These are phyloP conservation scores for Sarcophaga variegata DNA, from an alignment of 2,888 invertebrate species.

Conservation along the genomic window DNA sequence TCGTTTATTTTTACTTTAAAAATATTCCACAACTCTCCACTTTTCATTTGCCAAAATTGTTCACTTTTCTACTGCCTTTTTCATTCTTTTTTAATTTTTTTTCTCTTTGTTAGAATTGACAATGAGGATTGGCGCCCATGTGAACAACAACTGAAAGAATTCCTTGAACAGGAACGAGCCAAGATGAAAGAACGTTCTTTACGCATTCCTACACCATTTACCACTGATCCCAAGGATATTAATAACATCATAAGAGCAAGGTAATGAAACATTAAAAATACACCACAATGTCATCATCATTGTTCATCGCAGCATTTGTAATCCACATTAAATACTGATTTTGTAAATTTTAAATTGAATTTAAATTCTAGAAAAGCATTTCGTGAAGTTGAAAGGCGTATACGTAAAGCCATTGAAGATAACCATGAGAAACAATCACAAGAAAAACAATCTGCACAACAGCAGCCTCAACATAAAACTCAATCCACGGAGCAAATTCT, in stretches of 20 bases:
- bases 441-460: constrained; percentile 1
- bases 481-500: constrained; percentile 16
- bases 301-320: too few species aligned
- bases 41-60: neutral
- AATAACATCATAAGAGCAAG: constrained; percentile 78
- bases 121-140: constrained; percentile 80
- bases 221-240: constrained; percentile 79
- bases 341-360: too few species aligned
- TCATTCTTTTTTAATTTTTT: neutral
- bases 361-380: constrained; percentile 76
- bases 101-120: constrained; percentile 75
- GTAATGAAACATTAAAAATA: constrained; percentile 70
- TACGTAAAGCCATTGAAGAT: constrained; percentile 76
- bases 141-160: constrained; percentile 79
- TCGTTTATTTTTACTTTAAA: neutral
- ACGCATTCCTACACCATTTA: constrained; percentile 75
- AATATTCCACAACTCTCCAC: neutral
- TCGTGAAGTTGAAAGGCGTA: constrained; percentile 77
- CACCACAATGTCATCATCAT: too few species aligned
- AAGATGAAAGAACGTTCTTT: constrained; percentile 79
- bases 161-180: constrained; percentile 77
- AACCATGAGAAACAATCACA: constrained; percentile 45
- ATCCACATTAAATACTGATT: too few species aligned
- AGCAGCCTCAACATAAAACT: neutral
- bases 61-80: neutral